Evolutionary conservation across 2,797 vertebrate species (phyloP), one percentile per base, ranked within the genome.

Genomic region (Pseudochromis fuscus): DNA sequence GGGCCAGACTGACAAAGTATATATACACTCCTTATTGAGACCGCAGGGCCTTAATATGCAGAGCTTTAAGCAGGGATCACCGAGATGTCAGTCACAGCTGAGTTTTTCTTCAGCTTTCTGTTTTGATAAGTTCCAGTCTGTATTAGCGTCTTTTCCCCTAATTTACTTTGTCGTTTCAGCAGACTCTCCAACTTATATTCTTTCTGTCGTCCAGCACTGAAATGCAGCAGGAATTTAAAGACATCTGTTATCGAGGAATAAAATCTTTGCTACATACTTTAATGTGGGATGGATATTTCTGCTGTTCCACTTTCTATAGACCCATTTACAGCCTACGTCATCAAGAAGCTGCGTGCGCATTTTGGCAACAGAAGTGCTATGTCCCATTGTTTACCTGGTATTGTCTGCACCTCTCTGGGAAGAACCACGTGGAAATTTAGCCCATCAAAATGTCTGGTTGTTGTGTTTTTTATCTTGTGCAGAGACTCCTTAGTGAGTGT

Each of bases 1-100:
- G 44, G 74, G 73, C 46, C 79, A 74, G 77, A 77, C 84, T 70
- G 16, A 46, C 52, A 67, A 25, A 67, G 69, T 57, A 49, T 59
- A 42, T 73, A 65, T 30, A 30, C 45, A 42, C 40, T 44, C 45
- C 52, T 67, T 64, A 64, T 21, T 59, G 19, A 60, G 44, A 64
- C 28, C 40, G 18, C 55, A 24, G 64, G 19, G 23, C 16, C 4
- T 40, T 66, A 31, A 46, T 59, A 77, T 65, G 57, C n/a, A 48
- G 37, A 49, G 50, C 49, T 75, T 76, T 4, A 31, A n/a, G 49
- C 18, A 24, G 42, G 27, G 52, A 67, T 71, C 48, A 65, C 56
- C 9, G 21, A 74, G 53, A 57, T 67, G 42, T 83, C 79, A 65
- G 69, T 67, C 42, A 23, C 15, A 66, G 51, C 18, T 72, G 5